Base-by-base conservation (phyloP, 2,797 vertebrate genomes). In the Hippocampus kuda region DNA sequence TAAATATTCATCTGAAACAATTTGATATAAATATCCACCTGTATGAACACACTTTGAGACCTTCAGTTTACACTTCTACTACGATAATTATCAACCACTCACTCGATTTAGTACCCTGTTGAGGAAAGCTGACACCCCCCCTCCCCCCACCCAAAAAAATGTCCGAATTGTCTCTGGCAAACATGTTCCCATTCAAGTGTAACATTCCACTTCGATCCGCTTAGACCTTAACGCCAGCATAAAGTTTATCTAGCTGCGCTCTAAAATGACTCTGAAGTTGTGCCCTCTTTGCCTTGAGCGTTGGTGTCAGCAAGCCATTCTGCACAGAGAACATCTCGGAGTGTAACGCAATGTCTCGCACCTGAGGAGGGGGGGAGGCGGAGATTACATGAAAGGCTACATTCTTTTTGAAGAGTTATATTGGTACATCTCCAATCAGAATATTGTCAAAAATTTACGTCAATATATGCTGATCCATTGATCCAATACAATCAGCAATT, bases 221-320 rank as follows among this genome's bases (percentile, higher is more conserved):
- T 92, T 91, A 99, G 77, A 93, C 91, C 86, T 94, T 95, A 83
- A 93, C 90, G 77, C 91, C 94, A 72, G 94, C 87, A 75, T 98
- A 99, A 13, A 99, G 92, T 88, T 93, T 91, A 72, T 93, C 89
- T 24, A 98, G 95, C 81, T 95, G 90, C 38, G 93, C 83, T 83
- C 90, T 88, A 87, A 99, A 99, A 75, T 73, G 79, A 67, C 74
- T 93, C 60, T 88, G 90, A 12, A 98, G 90, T 65, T 97, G 94
- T 0, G 84, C 78, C 86, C 97, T 92, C 84, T 97, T 99, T 0
- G 95, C 90, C 87, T 99, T 99, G 87, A 99, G 84, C 0, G 96
- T 99, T 38, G 97, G 97, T 0, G 97, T 99, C 75, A 99, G 88
- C 65, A 99, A 90, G 73, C 95, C 96, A 0, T 95, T 98, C 83